Percentiles rank a stretch among this genome's conserved stretches.
Conservation (phyloP, 2,888 invertebrate species). For the Lordiphosa andalusiaca region DNA sequence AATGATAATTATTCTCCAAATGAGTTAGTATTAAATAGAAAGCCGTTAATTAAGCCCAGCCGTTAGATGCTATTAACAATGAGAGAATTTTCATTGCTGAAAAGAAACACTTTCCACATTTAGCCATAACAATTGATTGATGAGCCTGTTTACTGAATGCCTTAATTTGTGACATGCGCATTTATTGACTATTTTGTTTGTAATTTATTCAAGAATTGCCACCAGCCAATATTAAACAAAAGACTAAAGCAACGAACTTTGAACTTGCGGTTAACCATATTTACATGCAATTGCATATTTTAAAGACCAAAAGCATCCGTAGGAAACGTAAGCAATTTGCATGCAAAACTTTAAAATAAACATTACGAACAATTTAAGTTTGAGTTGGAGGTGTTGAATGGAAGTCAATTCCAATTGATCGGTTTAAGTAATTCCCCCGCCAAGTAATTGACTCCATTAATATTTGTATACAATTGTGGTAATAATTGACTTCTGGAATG, state of each 20-base stretch:
- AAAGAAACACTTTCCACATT: slow-evolving; percentile 8
- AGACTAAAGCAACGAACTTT: slow-evolving; percentile 62
- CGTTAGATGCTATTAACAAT: too few relatives aligned
- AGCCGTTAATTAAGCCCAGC: slow-evolving; percentile 12
- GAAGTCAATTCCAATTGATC: slow-evolving; percentile 5
- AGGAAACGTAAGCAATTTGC: slow-evolving; percentile 21
- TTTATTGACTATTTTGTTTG: slow-evolving; percentile 21
- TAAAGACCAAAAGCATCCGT: slow-evolving; percentile 18
- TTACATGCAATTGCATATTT: slow-evolving; percentile 29
- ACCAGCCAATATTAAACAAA: slow-evolving; percentile 36
- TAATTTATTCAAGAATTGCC: slow-evolving; percentile 29
- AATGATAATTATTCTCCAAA: slow-evolving; percentile 28
- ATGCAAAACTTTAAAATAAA: slow-evolving; percentile 1
- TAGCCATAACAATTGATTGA: slow-evolving; percentile 10
- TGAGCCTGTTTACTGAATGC: background rate
- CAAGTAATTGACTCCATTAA: slow-evolving; percentile 24
- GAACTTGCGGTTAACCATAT: slow-evolving; percentile 17
- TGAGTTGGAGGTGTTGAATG: slow-evolving; percentile 11
- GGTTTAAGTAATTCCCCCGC: slow-evolving; percentile 12
- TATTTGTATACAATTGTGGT: slow-evolving; percentile 8
- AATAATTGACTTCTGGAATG: slow-evolving; percentile 32
- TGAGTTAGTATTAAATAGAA: background rate
- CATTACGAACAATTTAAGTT: too few relatives aligned
- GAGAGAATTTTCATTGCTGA: background rate
- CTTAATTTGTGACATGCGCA: slow-evolving; percentile 23